These are phyloP conservation scores for Rhabdornis inornatus DNA, from an alignment of 2,113 vertebrate genomes.

Conservation along the genomic window DNA sequence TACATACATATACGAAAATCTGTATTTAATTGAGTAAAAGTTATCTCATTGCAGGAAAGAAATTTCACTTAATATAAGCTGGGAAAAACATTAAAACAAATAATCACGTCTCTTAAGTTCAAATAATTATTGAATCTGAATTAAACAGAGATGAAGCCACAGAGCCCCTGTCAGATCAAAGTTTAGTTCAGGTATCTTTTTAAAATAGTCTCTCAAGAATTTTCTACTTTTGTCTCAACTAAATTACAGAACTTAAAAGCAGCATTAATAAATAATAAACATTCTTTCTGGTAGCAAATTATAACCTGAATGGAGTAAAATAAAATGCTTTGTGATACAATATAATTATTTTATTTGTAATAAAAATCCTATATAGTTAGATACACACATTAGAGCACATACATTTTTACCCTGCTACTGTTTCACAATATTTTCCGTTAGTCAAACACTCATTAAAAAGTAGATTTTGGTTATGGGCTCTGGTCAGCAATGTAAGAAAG, in stretches of 20 bases:
- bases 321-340: neutral
- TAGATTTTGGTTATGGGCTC: neutral
- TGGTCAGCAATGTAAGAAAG: neutral
- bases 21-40: neutral
- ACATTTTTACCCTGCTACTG: neutral
- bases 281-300: neutral
- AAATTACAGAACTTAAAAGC: neutral
- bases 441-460: neutral
- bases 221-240: neutral
- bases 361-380: neutral
- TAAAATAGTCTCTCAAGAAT: neutral
- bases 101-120: neutral
- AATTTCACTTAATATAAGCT: neutral
- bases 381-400: neutral
- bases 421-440: neutral
- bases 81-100: neutral
- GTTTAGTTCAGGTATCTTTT: neutral
- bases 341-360: neutral
- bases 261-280: neutral
- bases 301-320: neutral
- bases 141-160: neutral
- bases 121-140: neutral
- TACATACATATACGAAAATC: neutral
- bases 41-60: neutral
- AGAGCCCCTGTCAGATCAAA: neutral